Evolutionary conservation across 2,113 vertebrate genomes (phyloP), one percentile per base, ranked within the genome.

Genomic region (Pangasianodon gigas): DNA sequence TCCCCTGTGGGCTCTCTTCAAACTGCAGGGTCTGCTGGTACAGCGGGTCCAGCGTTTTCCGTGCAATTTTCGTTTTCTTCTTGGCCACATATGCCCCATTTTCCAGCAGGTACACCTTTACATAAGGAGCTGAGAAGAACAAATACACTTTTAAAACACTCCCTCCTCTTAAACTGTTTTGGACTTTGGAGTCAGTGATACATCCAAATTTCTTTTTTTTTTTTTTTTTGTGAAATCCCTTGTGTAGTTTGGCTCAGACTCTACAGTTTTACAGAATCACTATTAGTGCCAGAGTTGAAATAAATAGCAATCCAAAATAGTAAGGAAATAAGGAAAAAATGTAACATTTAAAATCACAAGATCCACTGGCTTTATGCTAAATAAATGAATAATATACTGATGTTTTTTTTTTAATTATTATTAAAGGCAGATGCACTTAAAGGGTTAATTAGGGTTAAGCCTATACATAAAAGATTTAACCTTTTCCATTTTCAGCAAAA

Each of bases 31-130:
- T 97, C 94, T 99, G 98, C 92, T 99, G 98, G 94, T 99, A 99
- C 90, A 99, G 95, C 60, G 98, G 98, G 94, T 99, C 98, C 74
- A 99, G 97, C 6, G 98, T 99, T 96, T 99, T 99, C 93, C 98
- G 95, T 92, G 98, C 98, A 95, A 99, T 99, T 95, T 99, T 98
- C 89, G 98, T 99, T 96, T 99, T 99, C 96, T 99, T 99, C 95
- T 99, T 99, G 94, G 98, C 98, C 95, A 99, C 97, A 79, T 98
- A 99, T 1, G 97, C 96, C 92, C 98, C 98, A 58, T 98, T 99
- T 95, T 99, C 98, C 95, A 99, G 94, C 92, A 99, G 96, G 85
- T 99, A 99, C 10, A 99, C 98, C 95, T 99, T 99, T 92, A 99
- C 98, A 83, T 99, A 99, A 0, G 98, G 98, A 94, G 98, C 98